Percentiles rank a stretch among this genome's conserved stretches.
phyloP scores from a whole-genome alignment of 2,797 vertebrate species.

The Mus caroli region DNA sequence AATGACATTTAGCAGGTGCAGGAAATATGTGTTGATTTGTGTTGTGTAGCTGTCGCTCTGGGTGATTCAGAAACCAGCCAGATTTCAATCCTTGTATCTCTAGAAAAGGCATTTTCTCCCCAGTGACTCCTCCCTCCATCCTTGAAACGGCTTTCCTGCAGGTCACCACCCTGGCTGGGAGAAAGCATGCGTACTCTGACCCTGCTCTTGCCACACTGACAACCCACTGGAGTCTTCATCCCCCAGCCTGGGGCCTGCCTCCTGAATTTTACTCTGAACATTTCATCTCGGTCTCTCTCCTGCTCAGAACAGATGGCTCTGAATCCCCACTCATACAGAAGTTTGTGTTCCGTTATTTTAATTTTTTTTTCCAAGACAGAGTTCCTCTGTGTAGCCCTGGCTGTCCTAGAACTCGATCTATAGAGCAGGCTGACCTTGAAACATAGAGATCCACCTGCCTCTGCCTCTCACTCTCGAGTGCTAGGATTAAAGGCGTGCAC shows the following conservation, averaged over 20 bases:
- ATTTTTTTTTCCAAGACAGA: background rate
- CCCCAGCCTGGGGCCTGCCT: conserved; percentile 5
- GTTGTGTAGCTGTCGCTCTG: conserved; percentile 60
- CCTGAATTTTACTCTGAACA: conserved; percentile 38
- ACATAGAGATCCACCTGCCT: background rate
- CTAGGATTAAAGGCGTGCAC: background rate
- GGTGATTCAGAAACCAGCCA: conserved; percentile 73
- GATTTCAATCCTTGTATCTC: conserved; percentile 46
- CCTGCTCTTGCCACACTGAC: background rate
- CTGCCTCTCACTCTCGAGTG: background rate
- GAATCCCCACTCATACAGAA: conserved; percentile 76
- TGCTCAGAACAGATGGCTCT: conserved; percentile 85
- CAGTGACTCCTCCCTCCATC: conserved; percentile 28
- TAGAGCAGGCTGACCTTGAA: background rate
- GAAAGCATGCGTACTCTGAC: conserved; percentile 4
- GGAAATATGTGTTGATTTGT: conserved; percentile 72
- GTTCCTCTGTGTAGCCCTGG: background rate
- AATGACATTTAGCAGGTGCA: conserved; percentile 81
- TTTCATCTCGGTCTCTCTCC: conserved; percentile 67
- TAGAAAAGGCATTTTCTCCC: conserved; percentile 64
- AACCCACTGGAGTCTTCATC: background rate
- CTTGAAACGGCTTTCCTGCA: conserved; percentile 40
- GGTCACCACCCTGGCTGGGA: background rate
- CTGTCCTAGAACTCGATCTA: background rate
- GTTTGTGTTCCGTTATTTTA: conserved; percentile 80